A percentile compares a stretch with the other conserved stretches of the same genome.
Evolutionary conservation across 2,888 invertebrate species (phyloP).

Genomic region (Philonicus albiceps): DNA sequence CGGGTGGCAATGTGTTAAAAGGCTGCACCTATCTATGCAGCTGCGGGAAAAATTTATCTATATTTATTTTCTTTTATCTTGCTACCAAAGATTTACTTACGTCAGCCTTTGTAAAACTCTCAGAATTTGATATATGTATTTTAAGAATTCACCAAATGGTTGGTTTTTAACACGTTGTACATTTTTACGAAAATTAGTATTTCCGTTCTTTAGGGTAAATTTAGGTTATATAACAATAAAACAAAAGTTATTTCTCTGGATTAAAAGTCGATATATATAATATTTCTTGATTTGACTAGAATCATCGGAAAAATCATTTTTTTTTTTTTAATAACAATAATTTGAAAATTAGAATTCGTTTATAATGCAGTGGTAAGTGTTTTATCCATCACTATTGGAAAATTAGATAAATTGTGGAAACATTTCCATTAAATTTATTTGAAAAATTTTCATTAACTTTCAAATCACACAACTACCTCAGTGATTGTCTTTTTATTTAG

Average conservation of each 20-base stretch:
- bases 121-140: too few relatives aligned
- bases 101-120: not conserved
- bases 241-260: not conserved
- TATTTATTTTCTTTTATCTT: not conserved
- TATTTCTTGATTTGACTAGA: not conserved
- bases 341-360: not conserved
- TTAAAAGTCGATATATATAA: constrained; percentile 23
- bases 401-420: constrained; percentile 3
- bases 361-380: constrained; percentile 1
- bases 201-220: not conserved
- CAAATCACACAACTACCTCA: not conserved
- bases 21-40: too few relatives aligned
- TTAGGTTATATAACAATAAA: not conserved
- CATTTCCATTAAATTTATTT: not conserved
- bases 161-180: too few relatives aligned
- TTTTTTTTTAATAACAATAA: constrained; percentile 12
- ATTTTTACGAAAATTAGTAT: too few relatives aligned
- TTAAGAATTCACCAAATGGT: too few relatives aligned
- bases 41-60: too few relatives aligned
- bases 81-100: too few relatives aligned
- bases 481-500: constrained; percentile 44
- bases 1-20: too few relatives aligned
- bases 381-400: not conserved
- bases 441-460: not conserved
- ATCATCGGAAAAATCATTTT: constrained; percentile 5